phyloP scores from a whole-genome alignment of 2,797 vertebrate species.

The Mastacembelus armatus region DNA sequence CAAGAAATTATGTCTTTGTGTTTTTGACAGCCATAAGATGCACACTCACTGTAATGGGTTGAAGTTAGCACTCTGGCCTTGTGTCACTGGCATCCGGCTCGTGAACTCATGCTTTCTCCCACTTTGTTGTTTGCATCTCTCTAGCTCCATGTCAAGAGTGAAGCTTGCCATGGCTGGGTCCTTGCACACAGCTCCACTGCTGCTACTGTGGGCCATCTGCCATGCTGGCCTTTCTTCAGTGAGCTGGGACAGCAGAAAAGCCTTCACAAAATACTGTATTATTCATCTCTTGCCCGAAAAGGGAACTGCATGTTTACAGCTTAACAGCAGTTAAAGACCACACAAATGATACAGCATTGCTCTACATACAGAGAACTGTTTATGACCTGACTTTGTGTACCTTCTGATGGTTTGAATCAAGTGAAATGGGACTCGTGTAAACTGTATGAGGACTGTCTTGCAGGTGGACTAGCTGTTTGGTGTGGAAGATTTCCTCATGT shows the following conservation, averaged over 20 bases:
- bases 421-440: background rate
- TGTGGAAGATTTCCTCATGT: background rate
- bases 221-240: slow-evolving; percentile 2
- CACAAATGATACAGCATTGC: background rate
- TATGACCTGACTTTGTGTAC: background rate
- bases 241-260: slow-evolving; percentile 10
- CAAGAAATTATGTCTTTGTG: too few species aligned
- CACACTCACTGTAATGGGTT: slow-evolving; percentile 29
- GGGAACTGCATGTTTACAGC: too few species aligned
- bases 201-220: background rate
- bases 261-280: slow-evolving; percentile 22
- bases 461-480: background rate
- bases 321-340: background rate
- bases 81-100: background rate
- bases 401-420: background rate
- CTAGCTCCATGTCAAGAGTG: slow-evolving; percentile 57
- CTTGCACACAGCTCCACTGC: background rate
- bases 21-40: background rate
- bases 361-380: background rate
- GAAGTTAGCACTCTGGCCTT: background rate
- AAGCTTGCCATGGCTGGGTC: slow-evolving; percentile 35
- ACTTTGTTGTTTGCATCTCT: slow-evolving; percentile 2
- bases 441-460: slow-evolving; percentile 15
- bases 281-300: too few species aligned
- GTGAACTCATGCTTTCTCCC: background rate